These are phyloP conservation scores for Axis porcinus DNA, from an alignment of 2,113 vertebrate genomes.

Conservation along the genomic window DNA sequence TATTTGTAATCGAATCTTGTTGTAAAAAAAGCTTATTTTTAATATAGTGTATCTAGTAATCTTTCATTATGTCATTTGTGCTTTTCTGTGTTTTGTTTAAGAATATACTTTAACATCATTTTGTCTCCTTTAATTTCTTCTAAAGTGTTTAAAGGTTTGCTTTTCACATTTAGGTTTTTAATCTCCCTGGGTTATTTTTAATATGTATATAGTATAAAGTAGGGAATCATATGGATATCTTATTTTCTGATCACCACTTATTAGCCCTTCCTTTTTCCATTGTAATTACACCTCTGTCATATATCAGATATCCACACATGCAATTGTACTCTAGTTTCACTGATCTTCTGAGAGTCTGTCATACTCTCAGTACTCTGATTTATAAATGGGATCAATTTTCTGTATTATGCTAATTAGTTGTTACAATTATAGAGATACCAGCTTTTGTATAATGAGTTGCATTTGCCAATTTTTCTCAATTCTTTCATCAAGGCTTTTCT, in stretches of 20 bases:
- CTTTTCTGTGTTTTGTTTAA: background rate
- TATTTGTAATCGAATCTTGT: background rate
- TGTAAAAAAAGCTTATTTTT: background rate
- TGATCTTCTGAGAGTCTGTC: background rate
- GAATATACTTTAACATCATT: background rate
- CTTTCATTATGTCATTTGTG: background rate
- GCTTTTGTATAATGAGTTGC: background rate
- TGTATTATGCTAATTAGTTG: background rate
- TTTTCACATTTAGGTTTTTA: background rate
- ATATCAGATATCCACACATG: background rate
- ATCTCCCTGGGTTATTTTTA: background rate
- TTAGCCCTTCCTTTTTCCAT: background rate
- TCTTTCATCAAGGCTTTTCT: slow-evolving; percentile 16
- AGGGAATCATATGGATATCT: background rate
- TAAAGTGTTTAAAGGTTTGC: background rate
- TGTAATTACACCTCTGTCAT: background rate
- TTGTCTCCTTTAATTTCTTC: background rate
- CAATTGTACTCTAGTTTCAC: background rate
- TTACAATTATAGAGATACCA: background rate
- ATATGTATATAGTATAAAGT: background rate
- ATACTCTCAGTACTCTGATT: background rate
- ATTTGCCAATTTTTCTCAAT: background rate
- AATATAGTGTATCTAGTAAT: background rate
- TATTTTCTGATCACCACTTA: background rate
- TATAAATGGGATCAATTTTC: background rate